Conservation (phyloP, 2,888 invertebrate species). For the Polymixis lichenea region DNA sequence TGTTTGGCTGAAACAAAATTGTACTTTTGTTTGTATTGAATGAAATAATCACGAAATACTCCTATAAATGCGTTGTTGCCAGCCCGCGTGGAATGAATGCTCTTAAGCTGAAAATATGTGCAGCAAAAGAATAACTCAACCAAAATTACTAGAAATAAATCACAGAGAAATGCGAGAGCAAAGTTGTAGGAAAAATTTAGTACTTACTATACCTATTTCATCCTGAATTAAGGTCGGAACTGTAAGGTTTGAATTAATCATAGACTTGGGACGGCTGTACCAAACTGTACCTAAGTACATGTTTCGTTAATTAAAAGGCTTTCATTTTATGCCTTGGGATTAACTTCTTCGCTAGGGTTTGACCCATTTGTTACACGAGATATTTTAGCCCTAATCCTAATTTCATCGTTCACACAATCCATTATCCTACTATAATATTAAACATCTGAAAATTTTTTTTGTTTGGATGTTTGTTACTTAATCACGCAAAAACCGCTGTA, state of each 20-base stretch:
- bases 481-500: too few relatives aligned
- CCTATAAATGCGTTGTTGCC: too few relatives aligned
- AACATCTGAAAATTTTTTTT: too few relatives aligned
- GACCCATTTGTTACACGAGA: slow-evolving; percentile 15
- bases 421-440: too few relatives aligned
- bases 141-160: slow-evolving; percentile 6
- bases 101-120: too few relatives aligned
- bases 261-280: background rate
- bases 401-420: background rate
- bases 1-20: too few relatives aligned
- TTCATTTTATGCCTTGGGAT: slow-evolving; percentile 21
- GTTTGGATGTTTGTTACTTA: too few relatives aligned
- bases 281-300: background rate
- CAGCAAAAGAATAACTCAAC: slow-evolving; percentile 7
- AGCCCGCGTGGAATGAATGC: too few relatives aligned
- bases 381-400: background rate
- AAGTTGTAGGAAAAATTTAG: background rate
- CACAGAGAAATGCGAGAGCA: background rate
- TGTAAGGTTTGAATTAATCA: slow-evolving; percentile 25
- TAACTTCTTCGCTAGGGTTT: slow-evolving; percentile 3
- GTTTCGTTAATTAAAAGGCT: slow-evolving; percentile 28
- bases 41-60: too few relatives aligned
- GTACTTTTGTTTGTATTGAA: too few relatives aligned
- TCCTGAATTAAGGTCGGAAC: background rate
- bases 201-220: background rate